phyloP scores from a whole-genome alignment of 2,797 vertebrate species.

The Mastacembelus armatus region DNA sequence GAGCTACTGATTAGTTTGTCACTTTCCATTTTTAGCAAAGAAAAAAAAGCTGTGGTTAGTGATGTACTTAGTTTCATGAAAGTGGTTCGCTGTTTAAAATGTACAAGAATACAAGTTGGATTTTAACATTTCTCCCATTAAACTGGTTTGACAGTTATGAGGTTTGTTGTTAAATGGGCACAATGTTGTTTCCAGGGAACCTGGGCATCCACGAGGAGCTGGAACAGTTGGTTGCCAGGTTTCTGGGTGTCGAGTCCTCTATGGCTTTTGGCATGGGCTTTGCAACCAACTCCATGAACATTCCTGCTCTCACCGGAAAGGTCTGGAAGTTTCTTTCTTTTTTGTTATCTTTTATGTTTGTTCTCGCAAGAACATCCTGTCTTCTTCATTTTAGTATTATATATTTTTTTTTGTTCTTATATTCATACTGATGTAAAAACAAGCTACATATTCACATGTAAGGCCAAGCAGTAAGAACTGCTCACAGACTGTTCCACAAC shows the following conservation, averaged over 20 bases:
- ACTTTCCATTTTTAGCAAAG: neutral
- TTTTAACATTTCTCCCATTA: neutral
- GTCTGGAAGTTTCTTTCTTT: conserved; percentile 75
- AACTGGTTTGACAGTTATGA: neutral
- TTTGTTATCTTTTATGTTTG: neutral
- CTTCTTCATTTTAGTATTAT: neutral
- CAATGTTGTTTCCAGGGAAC: conserved; percentile 84
- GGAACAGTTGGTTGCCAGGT: conserved; percentile 91
- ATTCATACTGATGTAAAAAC: conserved; percentile 38
- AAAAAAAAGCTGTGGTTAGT: neutral
- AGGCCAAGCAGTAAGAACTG: conserved; percentile 21
- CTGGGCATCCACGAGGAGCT: conserved; percentile 94
- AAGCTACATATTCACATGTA: conserved; percentile 17
- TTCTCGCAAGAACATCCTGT: neutral
- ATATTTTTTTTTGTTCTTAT: neutral
- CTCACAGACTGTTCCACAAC: conserved; percentile 53
- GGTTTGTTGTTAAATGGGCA: neutral
- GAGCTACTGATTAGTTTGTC: neutral
- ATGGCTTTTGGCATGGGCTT: conserved; percentile 98
- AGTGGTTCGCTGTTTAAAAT: neutral
- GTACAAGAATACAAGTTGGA: no score
- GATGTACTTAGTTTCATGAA: neutral
- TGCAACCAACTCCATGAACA: conserved; percentile 99
- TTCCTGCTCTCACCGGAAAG: conserved; percentile 95
- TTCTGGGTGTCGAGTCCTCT: conserved; percentile 94